Conservation (phyloP, 1,140 invertebrate genomes). For the Lithobius niger region DNA sequence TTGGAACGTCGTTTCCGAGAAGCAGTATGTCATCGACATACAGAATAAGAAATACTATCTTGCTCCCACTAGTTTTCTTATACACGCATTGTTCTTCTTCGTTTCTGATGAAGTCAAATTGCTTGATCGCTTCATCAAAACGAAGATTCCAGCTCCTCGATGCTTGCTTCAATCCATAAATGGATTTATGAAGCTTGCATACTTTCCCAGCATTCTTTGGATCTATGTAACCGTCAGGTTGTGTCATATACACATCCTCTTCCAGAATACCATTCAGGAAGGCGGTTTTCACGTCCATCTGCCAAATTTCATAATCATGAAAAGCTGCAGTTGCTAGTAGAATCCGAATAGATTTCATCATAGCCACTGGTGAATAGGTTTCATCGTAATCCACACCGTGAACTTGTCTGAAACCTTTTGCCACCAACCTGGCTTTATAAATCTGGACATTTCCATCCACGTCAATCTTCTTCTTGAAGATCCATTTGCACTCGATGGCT, state of each 20-base stretch:
- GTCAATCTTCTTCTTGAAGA: conserved; percentile 12
- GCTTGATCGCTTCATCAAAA: conserved; percentile 28
- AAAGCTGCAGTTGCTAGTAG: conserved; percentile 27
- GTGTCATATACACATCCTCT: conserved; percentile 31
- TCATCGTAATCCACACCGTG: conserved; percentile 27
- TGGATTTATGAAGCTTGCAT: conserved; percentile 23
- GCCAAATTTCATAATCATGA: conserved; percentile 22
- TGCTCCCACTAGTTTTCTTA: conserved; percentile 21
- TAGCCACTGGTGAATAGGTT: conserved; percentile 27
- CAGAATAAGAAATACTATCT: conserved; percentile 17
- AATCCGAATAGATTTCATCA: conserved; percentile 25
- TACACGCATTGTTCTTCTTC: conserved; percentile 29
- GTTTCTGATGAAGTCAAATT: conserved; percentile 26
- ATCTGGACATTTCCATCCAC: background rate
- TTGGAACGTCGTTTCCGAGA: conserved; percentile 11
- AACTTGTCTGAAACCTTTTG: conserved; percentile 28
- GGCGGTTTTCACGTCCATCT: conserved; percentile 34
- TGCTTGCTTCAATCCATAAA: conserved; percentile 27
- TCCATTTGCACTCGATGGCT: conserved; percentile 8
- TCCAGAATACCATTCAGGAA: conserved; percentile 30
- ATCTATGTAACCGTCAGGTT: conserved; percentile 21
- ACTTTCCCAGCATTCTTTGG: conserved; percentile 12
- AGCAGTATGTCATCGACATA: conserved; percentile 26
- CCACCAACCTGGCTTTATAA: conserved; percentile 32
- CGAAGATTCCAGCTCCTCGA: conserved; percentile 26